phyloP scores from a whole-genome alignment of 2,113 vertebrate species.

The Lepisosteus osseus region DNA sequence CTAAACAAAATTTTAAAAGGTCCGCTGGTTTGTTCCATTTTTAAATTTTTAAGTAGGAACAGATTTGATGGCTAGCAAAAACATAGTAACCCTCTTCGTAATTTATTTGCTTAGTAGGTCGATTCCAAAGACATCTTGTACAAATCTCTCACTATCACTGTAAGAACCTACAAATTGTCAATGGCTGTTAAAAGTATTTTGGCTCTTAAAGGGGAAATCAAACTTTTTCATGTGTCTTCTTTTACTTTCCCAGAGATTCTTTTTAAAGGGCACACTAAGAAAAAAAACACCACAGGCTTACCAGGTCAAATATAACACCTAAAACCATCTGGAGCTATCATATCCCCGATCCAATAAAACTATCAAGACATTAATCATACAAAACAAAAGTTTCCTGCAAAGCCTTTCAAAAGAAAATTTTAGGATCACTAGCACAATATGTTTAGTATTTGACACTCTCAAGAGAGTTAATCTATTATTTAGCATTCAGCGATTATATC shows the following conservation, averaged over 20 bases:
- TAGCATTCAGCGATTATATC: too few relatives aligned
- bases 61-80: conserved; percentile 23
- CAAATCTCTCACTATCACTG: conserved; percentile 37
- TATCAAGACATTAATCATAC: conserved; percentile 37
- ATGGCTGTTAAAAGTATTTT: conserved; percentile 15
- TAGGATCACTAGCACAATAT: background rate
- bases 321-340: conserved; percentile 47
- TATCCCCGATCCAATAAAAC: conserved; percentile 40
- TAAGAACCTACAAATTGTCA: conserved; percentile 34
- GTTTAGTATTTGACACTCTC: background rate
- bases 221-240: conserved; percentile 20
- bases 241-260: conserved; percentile 11
- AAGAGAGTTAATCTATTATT: too few relatives aligned
- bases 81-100: conserved; percentile 17
- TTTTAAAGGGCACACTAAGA: conserved; percentile 27
- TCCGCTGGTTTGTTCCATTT: too few relatives aligned
- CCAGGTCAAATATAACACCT: conserved; percentile 43
- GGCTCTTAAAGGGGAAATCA: conserved; percentile 45
- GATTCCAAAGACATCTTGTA: conserved; percentile 14
- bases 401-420: conserved; percentile 10
- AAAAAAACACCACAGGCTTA: conserved; percentile 37
- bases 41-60: background rate
- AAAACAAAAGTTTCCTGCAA: conserved; percentile 24
- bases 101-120: conserved; percentile 6
- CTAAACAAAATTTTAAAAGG: too few relatives aligned